Evolutionary conservation across 1,140 invertebrate genomes (phyloP), one percentile per base, ranked within the genome.

Genomic region (Heliconius hewitsoni): DNA sequence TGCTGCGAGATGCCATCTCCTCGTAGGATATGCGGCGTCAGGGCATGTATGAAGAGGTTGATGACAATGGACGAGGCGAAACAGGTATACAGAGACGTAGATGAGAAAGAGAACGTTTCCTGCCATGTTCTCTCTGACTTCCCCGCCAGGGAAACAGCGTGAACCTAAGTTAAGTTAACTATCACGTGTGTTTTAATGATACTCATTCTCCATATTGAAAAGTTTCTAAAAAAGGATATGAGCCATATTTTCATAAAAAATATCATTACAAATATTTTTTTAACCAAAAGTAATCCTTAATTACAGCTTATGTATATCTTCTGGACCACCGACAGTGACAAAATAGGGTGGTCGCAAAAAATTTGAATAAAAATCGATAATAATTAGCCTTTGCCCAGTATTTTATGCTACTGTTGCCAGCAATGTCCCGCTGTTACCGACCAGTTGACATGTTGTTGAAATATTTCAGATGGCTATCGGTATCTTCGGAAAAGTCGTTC

Each of bases 361-460:
- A 82, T 82, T 82, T 81, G 79, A 80, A 85, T 83, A 86, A 84
- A 84, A 78, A 79, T 78, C 79, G 83, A 86, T 85, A 85, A 82
- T 87, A 87, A 87, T 84, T 86, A 86, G 81, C 79, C 82, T 81
- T 82, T 81, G 79, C 80, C 79, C 77, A 74, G 71, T 66, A n/a
- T 72, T 76, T 83, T 85, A 82, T 81, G 77, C 78, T 70, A 71
- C 75, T 73, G 76, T 30, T 34, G 73, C 66, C 71, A 77, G 80
- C 71, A 42, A 79, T 76, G 70, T 34, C 84, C 84, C 81, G 83
- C 84, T 85, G 84, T 81, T 83, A 19, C 18, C 23, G 55, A 73
- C 55, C 52, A 52, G 75, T 50, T 50, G 71, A 52, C 70, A 74
- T 74, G 75, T 83, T 78, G 82, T 78, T 85, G 82, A 82, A 83